Evolutionary conservation across 2,888 invertebrate species (phyloP).

Genomic region (Rutpela maculata): DNA sequence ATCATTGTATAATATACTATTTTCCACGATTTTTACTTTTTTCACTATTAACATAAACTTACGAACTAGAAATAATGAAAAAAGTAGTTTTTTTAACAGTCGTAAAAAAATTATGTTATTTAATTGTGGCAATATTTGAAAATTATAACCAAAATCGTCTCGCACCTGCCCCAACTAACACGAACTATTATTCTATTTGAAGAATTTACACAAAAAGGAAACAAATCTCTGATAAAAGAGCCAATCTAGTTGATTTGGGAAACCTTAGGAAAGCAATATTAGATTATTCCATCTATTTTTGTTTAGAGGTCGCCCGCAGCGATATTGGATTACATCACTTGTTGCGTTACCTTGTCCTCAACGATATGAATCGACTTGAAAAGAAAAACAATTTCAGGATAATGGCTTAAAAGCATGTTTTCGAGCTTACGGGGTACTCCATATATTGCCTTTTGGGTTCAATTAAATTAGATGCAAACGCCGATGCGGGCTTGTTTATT

Average conservation of each 20-base stretch:
- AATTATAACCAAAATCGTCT: background rate
- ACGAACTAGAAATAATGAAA: too few species aligned
- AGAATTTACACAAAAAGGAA: background rate
- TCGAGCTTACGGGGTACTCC: slow-evolving; percentile 1
- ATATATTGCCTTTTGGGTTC: slow-evolving; percentile 10
- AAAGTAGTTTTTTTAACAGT: too few species aligned
- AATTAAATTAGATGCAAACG: slow-evolving; percentile 17
- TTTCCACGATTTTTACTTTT: too few species aligned
- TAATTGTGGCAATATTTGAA: too few species aligned
- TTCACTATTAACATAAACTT: too few species aligned
- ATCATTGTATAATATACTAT: too few species aligned
- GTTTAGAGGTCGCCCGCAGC: slow-evolving; percentile 5
- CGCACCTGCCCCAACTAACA: background rate
- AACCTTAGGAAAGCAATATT: slow-evolving; percentile 5
- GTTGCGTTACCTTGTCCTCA: slow-evolving; percentile 23
- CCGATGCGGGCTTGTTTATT: background rate
- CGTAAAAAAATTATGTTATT: too few species aligned
- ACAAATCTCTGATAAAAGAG: slow-evolving; percentile 13
- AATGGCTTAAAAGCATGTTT: slow-evolving; percentile 30
- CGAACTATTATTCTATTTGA: background rate
- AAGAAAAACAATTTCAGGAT: slow-evolving; percentile 29
- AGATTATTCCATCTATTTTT: slow-evolving; percentile 11
- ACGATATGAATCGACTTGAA: slow-evolving; percentile 24
- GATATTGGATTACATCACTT: slow-evolving; percentile 36
- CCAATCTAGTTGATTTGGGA: slow-evolving; percentile 20